phyloP scores from a whole-genome alignment of 2,113 vertebrate species.

The Laticauda colubrina region DNA sequence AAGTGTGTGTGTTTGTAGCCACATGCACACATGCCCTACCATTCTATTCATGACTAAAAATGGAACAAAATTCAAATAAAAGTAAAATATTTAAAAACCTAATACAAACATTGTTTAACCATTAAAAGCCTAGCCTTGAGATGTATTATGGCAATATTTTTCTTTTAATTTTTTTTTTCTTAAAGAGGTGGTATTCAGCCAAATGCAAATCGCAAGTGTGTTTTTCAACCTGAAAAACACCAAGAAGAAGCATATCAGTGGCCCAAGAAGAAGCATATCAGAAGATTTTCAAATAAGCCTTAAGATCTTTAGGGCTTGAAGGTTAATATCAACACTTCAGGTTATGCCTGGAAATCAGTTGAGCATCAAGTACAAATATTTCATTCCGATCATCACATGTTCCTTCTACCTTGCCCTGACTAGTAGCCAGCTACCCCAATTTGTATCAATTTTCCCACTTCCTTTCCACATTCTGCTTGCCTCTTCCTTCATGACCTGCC shows the following conservation, averaged over 20 bases:
- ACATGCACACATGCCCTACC: neutral
- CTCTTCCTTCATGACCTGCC: neutral
- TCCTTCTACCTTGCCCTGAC: neutral
- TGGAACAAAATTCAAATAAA: neutral
- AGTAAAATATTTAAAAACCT: neutral
- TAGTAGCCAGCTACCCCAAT: neutral
- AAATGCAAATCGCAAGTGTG: neutral
- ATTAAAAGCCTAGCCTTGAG: neutral
- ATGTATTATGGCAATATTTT: neutral
- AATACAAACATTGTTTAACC: neutral
- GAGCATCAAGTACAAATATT: neutral
- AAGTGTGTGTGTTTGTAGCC: neutral
- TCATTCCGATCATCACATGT: neutral
- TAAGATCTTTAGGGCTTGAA: neutral
- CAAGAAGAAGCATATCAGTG: neutral
- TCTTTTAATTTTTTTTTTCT: no score
- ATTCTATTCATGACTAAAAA: neutral
- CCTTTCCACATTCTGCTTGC: neutral
- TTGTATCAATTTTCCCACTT: neutral
- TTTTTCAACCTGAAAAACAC: neutral
- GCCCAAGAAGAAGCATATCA: neutral
- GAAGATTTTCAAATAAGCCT: neutral
- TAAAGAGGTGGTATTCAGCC: neutral
- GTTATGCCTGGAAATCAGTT: neutral
- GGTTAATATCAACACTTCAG: neutral